These are phyloP conservation scores for Plecturocebus donacophilus DNA, from an alignment of 2,113 vertebrate genomes.

Conservation along the genomic window DNA sequence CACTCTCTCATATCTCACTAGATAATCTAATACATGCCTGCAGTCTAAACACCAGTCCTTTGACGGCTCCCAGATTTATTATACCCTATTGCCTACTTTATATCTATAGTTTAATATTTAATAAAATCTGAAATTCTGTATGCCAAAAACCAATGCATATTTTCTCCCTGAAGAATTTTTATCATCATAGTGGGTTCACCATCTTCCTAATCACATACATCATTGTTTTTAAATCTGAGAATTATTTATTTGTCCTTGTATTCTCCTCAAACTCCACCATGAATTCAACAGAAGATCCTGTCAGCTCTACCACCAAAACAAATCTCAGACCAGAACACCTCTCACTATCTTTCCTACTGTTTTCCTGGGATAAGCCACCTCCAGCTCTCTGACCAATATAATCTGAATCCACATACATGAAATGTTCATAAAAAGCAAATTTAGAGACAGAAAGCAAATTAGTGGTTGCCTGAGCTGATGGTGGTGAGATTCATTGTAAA, in stretches of 20 bases:
- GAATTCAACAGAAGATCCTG: neutral
- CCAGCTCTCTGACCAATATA: neutral
- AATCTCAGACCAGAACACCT: neutral
- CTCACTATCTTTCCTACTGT: neutral
- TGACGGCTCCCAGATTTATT: neutral
- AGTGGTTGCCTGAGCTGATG: too few species aligned
- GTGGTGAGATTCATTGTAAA: neutral
- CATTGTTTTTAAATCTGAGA: neutral
- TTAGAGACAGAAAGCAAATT: neutral
- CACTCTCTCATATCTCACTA: rapidly evolving
- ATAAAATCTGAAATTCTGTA: neutral
- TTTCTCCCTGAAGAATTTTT: neutral
- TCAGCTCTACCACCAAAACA: neutral
- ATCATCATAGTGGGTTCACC: neutral
- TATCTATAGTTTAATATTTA: neutral
- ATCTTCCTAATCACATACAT: neutral
- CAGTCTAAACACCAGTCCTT: neutral
- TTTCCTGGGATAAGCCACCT: neutral
- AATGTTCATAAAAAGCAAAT: neutral
- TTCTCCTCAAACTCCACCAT: neutral
- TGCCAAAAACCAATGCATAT: neutral
- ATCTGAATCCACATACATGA: neutral
- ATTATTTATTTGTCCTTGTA: neutral
- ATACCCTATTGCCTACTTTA: neutral
- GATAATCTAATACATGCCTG: neutral